phyloP scores from a whole-genome alignment of 35 echinoderm and acorn worm genomes.

The Apostichopus californicus region DNA sequence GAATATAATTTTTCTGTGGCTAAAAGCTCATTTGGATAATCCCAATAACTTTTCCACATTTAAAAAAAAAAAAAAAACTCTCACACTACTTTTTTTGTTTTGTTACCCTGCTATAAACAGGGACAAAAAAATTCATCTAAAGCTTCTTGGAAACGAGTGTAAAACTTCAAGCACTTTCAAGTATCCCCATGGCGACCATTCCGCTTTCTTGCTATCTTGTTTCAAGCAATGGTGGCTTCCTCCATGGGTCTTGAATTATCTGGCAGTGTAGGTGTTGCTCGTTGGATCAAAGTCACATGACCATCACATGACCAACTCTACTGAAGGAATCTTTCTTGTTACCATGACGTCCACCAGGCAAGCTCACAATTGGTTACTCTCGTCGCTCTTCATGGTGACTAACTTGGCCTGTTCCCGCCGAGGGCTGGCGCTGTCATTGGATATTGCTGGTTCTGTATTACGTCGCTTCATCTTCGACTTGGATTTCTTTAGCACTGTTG shows the following conservation, averaged over 20 bases:
- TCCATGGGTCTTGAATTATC: neutral
- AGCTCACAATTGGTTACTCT: conserved; percentile 77
- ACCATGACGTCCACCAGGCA: neutral
- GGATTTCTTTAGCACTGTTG: conserved; percentile 99
- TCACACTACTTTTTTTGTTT: too few species aligned
- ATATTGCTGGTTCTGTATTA: conserved; percentile 93
- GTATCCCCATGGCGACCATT: neutral
- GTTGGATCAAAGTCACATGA: neutral
- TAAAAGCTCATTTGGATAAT: too few species aligned
- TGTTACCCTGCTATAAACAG: too few species aligned
- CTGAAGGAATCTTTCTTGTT: too few species aligned
- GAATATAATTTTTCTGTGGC: too few species aligned
- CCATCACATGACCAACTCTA: too few species aligned
- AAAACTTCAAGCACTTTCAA: neutral
- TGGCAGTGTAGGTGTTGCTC: neutral
- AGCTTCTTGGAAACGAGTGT: neutral
- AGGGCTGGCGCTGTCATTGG: conserved; percentile 67
- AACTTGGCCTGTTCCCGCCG: conserved; percentile 76
- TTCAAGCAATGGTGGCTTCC: neutral
- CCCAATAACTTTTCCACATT: too few species aligned
- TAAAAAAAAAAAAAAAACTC: too few species aligned
- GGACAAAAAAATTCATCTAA: neutral
- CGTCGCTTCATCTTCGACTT: conserved; percentile 94
- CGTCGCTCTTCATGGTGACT: conserved; percentile 93
- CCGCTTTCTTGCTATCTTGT: neutral